Evolutionary conservation across 2,888 invertebrate species (phyloP).

Genomic region (Erannis defoliaria): DNA sequence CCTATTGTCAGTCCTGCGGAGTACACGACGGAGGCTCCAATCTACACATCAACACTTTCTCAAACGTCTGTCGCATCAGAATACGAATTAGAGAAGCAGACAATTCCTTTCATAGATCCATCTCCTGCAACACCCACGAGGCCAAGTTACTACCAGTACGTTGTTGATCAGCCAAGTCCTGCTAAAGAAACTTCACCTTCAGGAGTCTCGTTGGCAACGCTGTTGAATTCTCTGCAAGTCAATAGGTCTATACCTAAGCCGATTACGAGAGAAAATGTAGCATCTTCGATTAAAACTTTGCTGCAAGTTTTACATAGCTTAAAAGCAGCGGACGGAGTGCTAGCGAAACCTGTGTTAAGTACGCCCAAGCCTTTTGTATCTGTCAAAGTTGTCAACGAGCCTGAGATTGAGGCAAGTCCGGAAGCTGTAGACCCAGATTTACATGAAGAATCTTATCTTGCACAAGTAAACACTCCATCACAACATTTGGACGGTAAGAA

Average conservation of each 20-base stretch:
- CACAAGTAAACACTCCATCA: constrained; percentile 70
- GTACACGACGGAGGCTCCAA: constrained; percentile 56
- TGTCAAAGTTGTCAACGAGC: constrained; percentile 50
- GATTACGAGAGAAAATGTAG: constrained; percentile 92
- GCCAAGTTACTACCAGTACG: constrained; percentile 69
- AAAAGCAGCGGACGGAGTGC: constrained; percentile 72
- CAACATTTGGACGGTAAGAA: constrained; percentile 79
- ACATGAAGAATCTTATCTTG: constrained; percentile 71
- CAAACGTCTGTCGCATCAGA: constrained; percentile 45
- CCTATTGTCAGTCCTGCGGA: constrained; percentile 64
- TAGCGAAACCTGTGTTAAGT: constrained; percentile 64
- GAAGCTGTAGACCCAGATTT: constrained; percentile 57
- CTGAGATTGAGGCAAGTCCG: constrained; percentile 27
- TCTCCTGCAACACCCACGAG: constrained; percentile 50
- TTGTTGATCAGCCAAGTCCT: constrained; percentile 62
- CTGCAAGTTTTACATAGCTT: constrained; percentile 91
- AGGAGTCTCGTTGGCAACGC: constrained; percentile 74
- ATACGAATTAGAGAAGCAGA: constrained; percentile 57
- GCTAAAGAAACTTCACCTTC: constrained; percentile 55
- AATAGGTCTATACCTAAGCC: constrained; percentile 92
- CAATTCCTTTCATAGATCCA: constrained; percentile 52
- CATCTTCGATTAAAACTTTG: constrained; percentile 92
- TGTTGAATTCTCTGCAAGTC: constrained; percentile 90
- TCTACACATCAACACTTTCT: constrained; percentile 55
- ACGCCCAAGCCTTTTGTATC: constrained; percentile 72